Evolutionary conservation across 2,113 vertebrate species (phyloP), one percentile per base, ranked within the genome.

Genomic region (Sterrhoptilus dennistouni): DNA sequence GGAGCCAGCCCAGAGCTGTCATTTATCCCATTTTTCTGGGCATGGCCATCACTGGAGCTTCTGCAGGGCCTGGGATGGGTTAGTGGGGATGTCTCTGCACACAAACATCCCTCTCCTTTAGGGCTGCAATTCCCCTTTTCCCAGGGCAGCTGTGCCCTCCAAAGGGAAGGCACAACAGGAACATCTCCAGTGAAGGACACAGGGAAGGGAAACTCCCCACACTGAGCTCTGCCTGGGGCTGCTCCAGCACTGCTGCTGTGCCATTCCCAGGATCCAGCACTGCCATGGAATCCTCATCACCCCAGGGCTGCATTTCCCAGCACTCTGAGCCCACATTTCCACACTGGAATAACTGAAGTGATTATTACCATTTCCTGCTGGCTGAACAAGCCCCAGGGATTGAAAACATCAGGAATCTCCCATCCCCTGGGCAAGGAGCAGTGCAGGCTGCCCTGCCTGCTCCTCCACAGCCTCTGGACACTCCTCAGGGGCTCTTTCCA

Each of bases 11-110:
- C 66, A 21, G 47, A 5, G 66, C 28, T 14, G 1, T 11, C 10
- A n/a, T 18, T 42, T 7, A 0, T 2, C 7, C 19, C 3, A 15
- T 0, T 4, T 29, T 52, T 18, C n/a, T 65, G 77, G 45, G 63
- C 69, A 49, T 14, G 61, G 16, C 44, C 44, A 3, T 5, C 18
- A 14, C 8, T 59, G 29, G 86, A 86, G 6, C 57, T 19, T 19
- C 65, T 29, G 35, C n/a, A 25, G 14, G 0, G 56, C 65, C 49
- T 6, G 45, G 2, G 36, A 6, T 7, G 77, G 80, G 7, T 16
- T 1, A 33, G 28, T 1, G 15, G 60, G 23, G 61, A 25, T 35
- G 40, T 5, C 75, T 31, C 54, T 40, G 76, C 19, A 4, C n/a
- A 47, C 42, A 10, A 29, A 40, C 3, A 0, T 35, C 47, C n/a